Evolutionary conservation across 2,797 vertebrate species (phyloP).

Genomic region (Hippocampus kuda): DNA sequence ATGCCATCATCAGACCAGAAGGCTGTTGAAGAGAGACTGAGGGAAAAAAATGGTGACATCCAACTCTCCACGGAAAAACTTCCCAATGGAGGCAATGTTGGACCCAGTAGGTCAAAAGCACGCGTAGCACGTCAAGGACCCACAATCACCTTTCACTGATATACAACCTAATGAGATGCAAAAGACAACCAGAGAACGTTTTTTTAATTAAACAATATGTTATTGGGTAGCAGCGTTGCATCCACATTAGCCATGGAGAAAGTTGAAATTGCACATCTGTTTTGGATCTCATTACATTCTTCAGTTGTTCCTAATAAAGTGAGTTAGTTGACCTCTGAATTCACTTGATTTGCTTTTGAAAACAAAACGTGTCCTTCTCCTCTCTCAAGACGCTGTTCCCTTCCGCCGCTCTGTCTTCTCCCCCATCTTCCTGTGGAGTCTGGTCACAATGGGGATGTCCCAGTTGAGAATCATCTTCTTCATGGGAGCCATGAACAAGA

Average conservation of each 20-base stretch:
- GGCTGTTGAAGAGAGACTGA: constrained; percentile 57
- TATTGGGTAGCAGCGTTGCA: too few relatives aligned
- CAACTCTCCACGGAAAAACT: constrained; percentile 51
- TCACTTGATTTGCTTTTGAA: neutral
- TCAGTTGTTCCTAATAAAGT: too few relatives aligned
- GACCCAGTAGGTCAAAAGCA: constrained; percentile 41
- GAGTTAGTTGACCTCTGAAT: too few relatives aligned
- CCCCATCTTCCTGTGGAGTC: constrained; percentile 85
- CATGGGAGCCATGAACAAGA: constrained; percentile 90
- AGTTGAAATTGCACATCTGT: neutral
- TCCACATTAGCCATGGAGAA: too few relatives aligned
- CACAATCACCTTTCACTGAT: neutral
- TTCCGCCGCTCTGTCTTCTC: constrained; percentile 77
- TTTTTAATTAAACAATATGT: neutral
- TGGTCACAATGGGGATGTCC: constrained; percentile 85
- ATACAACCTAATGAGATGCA: neutral
- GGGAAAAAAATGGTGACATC: constrained; percentile 55
- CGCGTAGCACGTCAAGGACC: too few relatives aligned
- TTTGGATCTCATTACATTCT: neutral
- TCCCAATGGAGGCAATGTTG: constrained; percentile 34
- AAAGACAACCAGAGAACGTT: neutral
- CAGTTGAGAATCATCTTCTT: constrained; percentile 87
- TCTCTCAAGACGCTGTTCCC: constrained; percentile 51
- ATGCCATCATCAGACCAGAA: constrained; percentile 48
- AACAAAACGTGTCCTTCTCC: neutral